phyloP scores from a whole-genome alignment of 2,797 vertebrate genomes.

The Xerus rutilus region DNA sequence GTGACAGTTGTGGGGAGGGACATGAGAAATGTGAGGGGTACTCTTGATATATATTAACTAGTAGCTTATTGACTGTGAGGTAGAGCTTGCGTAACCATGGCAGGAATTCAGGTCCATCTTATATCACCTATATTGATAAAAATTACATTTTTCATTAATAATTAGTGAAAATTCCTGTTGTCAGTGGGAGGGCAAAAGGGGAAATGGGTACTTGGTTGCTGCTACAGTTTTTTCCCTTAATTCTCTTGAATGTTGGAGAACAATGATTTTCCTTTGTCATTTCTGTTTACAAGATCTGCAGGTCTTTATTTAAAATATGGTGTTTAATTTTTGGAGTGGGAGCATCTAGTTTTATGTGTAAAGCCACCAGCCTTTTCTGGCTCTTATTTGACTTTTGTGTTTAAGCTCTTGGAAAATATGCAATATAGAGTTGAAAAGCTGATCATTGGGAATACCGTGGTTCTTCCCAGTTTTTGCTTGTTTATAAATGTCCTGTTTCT shows the following conservation, averaged over 20 bases:
- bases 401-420: neutral
- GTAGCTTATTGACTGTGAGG: neutral
- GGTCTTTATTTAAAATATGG: neutral
- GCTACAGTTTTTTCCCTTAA: neutral
- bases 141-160: neutral
- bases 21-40: neutral
- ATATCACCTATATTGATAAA: neutral
- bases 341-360: neutral
- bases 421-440: neutral
- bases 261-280: neutral
- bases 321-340: slow-evolving; percentile 23
- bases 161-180: neutral
- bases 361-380: neutral
- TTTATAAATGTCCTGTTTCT: slow-evolving; percentile 29
- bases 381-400: slow-evolving; percentile 19
- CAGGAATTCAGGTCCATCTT: neutral
- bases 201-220: neutral
- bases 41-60: neutral
- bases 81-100: neutral
- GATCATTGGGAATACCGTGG: neutral
- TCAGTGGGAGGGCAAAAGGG: neutral
- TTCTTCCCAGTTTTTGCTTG: neutral
- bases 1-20: neutral
- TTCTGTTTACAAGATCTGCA: slow-evolving; percentile 9
- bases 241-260: neutral